Evolutionary conservation across 1,140 invertebrate species (phyloP).

Genomic region (Brevipalpus yothersi): DNA sequence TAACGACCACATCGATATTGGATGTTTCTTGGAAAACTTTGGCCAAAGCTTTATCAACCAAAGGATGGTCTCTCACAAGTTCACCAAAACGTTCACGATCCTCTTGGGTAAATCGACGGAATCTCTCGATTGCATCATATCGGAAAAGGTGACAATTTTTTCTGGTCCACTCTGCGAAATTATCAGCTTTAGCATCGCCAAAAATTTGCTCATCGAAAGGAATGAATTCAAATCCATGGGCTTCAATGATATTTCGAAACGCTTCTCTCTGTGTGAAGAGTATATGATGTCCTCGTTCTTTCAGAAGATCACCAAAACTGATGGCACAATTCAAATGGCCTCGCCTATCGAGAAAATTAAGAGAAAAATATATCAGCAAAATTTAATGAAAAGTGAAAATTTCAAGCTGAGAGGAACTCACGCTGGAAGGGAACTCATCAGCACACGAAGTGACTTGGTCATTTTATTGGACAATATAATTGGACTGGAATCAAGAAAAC

Average conservation of each 20-base stretch:
- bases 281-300: background rate
- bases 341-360: no score
- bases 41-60: background rate
- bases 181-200: background rate
- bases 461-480: no score
- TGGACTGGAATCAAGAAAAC: no score
- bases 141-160: background rate
- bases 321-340: background rate
- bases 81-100: background rate
- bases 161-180: background rate
- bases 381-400: no score
- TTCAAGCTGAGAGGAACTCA: no score
- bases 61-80: background rate
- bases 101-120: background rate
- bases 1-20: background rate
- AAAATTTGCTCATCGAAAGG: background rate
- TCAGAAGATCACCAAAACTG: background rate
- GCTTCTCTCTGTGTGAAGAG: background rate
- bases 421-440: no score
- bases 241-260: background rate
- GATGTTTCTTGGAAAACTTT: background rate
- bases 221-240: background rate
- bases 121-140: background rate
- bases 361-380: no score
- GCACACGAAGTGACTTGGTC: no score